Evolutionary conservation across 1,140 invertebrate genomes (phyloP), one percentile per base, ranked within the genome.

Genomic region (Polypedilum pembai): DNA sequence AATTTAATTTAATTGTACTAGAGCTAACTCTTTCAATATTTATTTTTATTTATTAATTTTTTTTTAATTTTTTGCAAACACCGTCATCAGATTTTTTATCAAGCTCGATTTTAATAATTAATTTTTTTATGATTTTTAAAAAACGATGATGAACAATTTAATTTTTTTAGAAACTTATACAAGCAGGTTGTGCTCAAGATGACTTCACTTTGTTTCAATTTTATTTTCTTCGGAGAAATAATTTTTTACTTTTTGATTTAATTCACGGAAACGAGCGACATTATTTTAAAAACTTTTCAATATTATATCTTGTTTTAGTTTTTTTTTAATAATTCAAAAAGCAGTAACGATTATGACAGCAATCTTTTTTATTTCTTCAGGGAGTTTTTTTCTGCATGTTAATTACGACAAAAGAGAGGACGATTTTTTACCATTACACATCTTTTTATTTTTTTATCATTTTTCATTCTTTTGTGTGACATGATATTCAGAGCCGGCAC

Each of bases 251-350:
- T 66, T 66, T 69, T 69, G 18, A 20, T 69, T 21, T n/a, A 56
- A 56, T 69, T 69, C 65, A 69, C 65, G 65, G 65, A 69, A 69
- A 69, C 65, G 65, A 69, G 65, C 65, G 65, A 69, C 45, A 56
- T 56, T 56, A 56, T 56, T 56, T 33, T 33, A 15, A 56, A 56
- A 56, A 56, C 45, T 56, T 56, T 69, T 69, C 65, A 69, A 69
- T 20, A 69, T 69, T 69, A 17, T n/a, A 18, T 56, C 20, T 69
- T 69, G 17, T 69, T 69, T 69, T 69, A 69, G 65, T 69, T 69
- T 69, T 69, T 69, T 69, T 56, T 69, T 69, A 69, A 69, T 69
- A 69, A 69, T 69, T 69, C 65, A 21, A 69, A 56, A 69, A 69
- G 65, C 65, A 69, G 17, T 69, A 69, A 69, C 65, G 18, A 69